Percentiles rank a stretch among this genome's conserved stretches.
phyloP scores from a whole-genome alignment of 2,113 vertebrate genomes.

The Athene cunicularia region DNA sequence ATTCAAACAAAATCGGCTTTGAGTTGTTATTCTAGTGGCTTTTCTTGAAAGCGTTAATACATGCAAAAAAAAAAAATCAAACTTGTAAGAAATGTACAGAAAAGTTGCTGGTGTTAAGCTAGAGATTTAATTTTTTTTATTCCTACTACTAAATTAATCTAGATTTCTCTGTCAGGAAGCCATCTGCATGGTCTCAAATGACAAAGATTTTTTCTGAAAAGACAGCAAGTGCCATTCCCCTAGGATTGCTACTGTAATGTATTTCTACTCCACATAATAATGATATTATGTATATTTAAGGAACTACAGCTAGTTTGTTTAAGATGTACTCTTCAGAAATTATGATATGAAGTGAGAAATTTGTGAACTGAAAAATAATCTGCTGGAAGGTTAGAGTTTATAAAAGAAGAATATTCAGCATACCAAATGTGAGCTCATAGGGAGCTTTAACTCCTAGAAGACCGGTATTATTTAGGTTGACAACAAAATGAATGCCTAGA shows the following conservation, averaged over 20 bases:
- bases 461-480: not conserved
- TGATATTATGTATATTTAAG: not conserved
- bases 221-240: not conserved
- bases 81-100: not conserved
- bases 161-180: slow-evolving; percentile 6
- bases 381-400: not conserved
- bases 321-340: not conserved
- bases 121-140: not conserved
- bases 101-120: not conserved
- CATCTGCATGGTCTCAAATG: not conserved
- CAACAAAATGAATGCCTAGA: not conserved
- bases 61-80: not conserved
- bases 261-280: not conserved
- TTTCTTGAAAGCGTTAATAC: not conserved
- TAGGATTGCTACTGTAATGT: not conserved
- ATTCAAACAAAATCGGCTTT: not conserved
- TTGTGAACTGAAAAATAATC: not conserved
- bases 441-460: not conserved
- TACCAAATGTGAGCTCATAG: not conserved
- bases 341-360: not conserved
- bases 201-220: not conserved
- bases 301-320: not conserved
- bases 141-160: not conserved
- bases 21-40: not conserved
- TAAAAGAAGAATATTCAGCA: not conserved